Evolutionary conservation across 2,888 invertebrate species (phyloP), one percentile per base, ranked within the genome.

Genomic region (Caenorhabditis afra): DNA sequence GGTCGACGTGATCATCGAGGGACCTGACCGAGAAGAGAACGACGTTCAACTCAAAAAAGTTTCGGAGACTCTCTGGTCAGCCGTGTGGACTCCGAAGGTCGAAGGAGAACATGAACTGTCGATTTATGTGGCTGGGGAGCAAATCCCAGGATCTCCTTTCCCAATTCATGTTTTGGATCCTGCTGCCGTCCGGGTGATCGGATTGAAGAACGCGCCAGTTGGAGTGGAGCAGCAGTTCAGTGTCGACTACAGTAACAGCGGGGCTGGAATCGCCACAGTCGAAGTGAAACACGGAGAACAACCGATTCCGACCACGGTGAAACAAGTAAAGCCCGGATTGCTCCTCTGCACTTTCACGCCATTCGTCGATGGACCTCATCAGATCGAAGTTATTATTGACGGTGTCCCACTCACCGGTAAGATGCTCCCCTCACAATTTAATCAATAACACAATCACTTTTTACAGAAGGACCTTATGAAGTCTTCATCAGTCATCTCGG

Each of bases 371-470:
- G 95, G 96, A 22, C 94, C 95, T 1, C 96, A 97, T 91, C 93
- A 94, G 86, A 93, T 97, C 71, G 93, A 94, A 77, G 93, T 97
- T 61, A 93, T 94, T 85, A 96, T 95, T 92, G 96, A 96, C 91
- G 95, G 94, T 55, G 94, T 95, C 49, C 95, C 95, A 64, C 87
- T 91, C 18, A 91, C 91, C 71, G 91, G 91, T 91, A 23, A 52
- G 41, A 22, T 35, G 7, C 39, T 35, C 23, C 41, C 37, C 5
- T 16, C 29, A 29, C 29, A 29, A 7, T n/a, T n/a, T n/a, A n/a
- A n/a, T n/a, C n/a, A n/a, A n/a, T n/a, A n/a, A n/a, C n/a, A n/a
- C n/a, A n/a, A n/a, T n/a, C 29, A 7, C 7, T 3, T 29, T 50
- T 74, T 86, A 12, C 80, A 90, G 90, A 90, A 71, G 89, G 88